Conservation (phyloP, 2,888 invertebrate genomes). For the Alsophila aescularia region DNA sequence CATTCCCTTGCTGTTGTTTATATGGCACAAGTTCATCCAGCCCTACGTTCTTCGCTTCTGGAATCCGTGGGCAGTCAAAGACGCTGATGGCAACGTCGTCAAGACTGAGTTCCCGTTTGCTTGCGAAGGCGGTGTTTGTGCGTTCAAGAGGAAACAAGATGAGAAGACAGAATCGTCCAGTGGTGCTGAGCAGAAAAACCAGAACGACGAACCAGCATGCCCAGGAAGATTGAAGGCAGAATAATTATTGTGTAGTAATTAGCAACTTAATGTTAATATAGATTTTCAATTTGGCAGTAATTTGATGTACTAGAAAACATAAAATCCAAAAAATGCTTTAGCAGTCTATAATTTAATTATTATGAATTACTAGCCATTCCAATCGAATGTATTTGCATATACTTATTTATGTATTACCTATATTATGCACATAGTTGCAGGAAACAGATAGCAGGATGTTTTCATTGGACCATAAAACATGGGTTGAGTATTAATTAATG, state of each 20-base stretch:
- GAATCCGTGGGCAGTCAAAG: conserved; percentile 91
- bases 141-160: conserved; percentile 55
- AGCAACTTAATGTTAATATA: not conserved
- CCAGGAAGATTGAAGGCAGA: conserved; percentile 31
- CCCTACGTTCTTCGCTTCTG: conserved; percentile 92
- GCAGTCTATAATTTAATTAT: not conserved
- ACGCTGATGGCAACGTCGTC: conserved; percentile 83
- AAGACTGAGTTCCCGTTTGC: conserved; percentile 85
- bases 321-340: too few relatives aligned
- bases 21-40: conserved; percentile 94
- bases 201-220: conserved; percentile 20
- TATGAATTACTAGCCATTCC: conserved; percentile 1
- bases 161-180: conserved; percentile 42
- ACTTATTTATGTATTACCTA: too few relatives aligned
- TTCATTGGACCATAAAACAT: too few relatives aligned
- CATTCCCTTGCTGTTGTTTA: conserved; percentile 91
- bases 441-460: too few relatives aligned
- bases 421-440: too few relatives aligned
- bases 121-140: conserved; percentile 84
- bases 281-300: too few relatives aligned
- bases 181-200: conserved; percentile 37
- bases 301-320: too few relatives aligned
- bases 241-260: not conserved
- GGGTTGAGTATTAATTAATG: too few relatives aligned
- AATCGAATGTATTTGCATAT: not conserved